phyloP scores from a whole-genome alignment of 2,888 invertebrate genomes.

The Hypolimnas misippus region DNA sequence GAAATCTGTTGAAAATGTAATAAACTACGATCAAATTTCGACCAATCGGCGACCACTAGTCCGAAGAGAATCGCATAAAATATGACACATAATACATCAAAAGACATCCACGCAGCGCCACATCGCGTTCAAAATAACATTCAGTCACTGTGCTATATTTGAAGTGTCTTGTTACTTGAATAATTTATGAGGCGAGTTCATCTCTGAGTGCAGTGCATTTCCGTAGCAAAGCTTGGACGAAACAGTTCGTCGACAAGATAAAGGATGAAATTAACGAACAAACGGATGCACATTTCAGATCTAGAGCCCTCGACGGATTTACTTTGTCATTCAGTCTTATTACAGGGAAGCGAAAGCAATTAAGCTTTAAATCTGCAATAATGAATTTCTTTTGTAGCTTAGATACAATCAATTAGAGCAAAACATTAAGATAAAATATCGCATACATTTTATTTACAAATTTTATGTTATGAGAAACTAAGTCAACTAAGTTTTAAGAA shows the following conservation, averaged over 20 bases:
- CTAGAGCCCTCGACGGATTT: conserved; percentile 34
- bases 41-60: no score
- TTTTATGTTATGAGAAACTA: no score
- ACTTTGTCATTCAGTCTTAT: conserved; percentile 37
- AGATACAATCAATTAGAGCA: not conserved
- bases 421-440: no score
- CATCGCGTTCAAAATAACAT: conserved; percentile 69
- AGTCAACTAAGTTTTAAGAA: no score
- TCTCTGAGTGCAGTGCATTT: conserved; percentile 74
- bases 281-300: conserved; percentile 47
- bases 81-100: conserved; percentile 18
- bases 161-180: conserved; percentile 81
- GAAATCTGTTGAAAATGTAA: no score
- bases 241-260: conserved; percentile 57
- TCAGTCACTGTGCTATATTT: conserved; percentile 74
- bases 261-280: conserved; percentile 50
- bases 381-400: conserved; percentile 23
- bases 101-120: conserved; percentile 15
- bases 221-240: conserved; percentile 64
- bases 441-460: no score
- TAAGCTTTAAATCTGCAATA: conserved; percentile 19
- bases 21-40: no score
- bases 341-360: conserved; percentile 27
- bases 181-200: conserved; percentile 79
- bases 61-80: not conserved